Evolutionary conservation across 2,888 invertebrate genomes (phyloP).

Genomic region (Polydrusus pterygomalis): DNA sequence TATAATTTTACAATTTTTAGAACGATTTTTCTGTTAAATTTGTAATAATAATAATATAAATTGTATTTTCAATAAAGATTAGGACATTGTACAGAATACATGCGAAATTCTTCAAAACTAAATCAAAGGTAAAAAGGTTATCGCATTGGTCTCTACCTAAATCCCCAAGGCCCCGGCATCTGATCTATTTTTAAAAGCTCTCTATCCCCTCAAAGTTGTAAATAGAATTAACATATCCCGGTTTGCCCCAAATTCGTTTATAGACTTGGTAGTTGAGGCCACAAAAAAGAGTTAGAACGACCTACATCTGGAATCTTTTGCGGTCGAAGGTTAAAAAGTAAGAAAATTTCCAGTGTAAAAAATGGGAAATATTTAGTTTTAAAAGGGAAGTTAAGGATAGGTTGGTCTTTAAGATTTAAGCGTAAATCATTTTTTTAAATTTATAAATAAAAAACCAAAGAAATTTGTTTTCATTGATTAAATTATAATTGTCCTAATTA

Average conservation of each 20-base stretch:
- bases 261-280: not conserved
- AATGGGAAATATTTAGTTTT: not conserved
- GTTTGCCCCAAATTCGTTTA: constrained; percentile 35
- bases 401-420: too few relatives aligned
- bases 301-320: not conserved
- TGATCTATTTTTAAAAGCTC: constrained; percentile 48
- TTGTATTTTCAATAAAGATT: too few relatives aligned
- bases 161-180: constrained; percentile 13
- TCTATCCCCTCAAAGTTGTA: constrained; percentile 14
- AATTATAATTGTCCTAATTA: too few relatives aligned
- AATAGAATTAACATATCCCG: constrained; percentile 44
- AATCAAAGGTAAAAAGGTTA: constrained; percentile 10
- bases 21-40: too few relatives aligned
- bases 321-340: not conserved
- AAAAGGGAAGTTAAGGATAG: not conserved
- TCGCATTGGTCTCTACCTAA: constrained; percentile 2
- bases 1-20: too few relatives aligned
- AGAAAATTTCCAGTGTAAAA: not conserved
- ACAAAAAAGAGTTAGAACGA: constrained; percentile 16
- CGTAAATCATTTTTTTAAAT: too few relatives aligned
- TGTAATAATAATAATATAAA: too few relatives aligned
- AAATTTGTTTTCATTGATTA: too few relatives aligned
- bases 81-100: too few relatives aligned
- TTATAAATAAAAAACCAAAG: too few relatives aligned
- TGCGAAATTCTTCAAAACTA: constrained; percentile 5